Conservation (phyloP, 1,140 invertebrate genomes). For the Meloidogyne floridensis region DNA sequence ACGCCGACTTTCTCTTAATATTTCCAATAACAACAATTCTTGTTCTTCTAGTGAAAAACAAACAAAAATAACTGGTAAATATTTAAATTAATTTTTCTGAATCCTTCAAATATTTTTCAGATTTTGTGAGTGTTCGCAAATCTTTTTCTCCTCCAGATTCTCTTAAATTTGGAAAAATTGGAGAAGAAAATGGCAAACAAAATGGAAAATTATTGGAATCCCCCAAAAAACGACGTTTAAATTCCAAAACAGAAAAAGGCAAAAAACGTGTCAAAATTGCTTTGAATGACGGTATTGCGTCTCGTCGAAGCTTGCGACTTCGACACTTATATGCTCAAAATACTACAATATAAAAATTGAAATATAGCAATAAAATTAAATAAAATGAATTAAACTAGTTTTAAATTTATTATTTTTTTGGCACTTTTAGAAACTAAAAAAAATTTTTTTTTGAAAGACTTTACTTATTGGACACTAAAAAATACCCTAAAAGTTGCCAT, state of each 20-base stretch:
- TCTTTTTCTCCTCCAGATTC: neutral
- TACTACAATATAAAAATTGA: neutral
- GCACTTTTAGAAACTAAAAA: neutral
- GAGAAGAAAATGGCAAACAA: neutral
- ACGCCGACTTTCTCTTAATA: neutral
- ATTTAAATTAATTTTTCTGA: neutral
- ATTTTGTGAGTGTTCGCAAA: slow-evolving; percentile 3
- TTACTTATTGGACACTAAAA: neutral
- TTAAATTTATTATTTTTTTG: neutral
- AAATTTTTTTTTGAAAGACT: neutral
- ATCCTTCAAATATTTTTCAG: neutral
- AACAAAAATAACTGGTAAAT: slow-evolving; percentile 9
- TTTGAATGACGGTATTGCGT: neutral
- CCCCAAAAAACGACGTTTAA: neutral
- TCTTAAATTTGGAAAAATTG: neutral
- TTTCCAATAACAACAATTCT: neutral
- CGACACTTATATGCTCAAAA: neutral
- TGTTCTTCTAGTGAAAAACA: neutral
- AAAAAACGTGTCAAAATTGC: neutral
- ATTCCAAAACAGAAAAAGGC: neutral
- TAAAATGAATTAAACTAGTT: slow-evolving; percentile 2
- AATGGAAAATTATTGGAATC: neutral
- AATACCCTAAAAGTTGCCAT: neutral
- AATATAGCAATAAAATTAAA: neutral
- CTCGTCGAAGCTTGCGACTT: neutral